Base-by-base conservation (phyloP, 2,888 invertebrate genomes). In the Panopea generosa region DNA sequence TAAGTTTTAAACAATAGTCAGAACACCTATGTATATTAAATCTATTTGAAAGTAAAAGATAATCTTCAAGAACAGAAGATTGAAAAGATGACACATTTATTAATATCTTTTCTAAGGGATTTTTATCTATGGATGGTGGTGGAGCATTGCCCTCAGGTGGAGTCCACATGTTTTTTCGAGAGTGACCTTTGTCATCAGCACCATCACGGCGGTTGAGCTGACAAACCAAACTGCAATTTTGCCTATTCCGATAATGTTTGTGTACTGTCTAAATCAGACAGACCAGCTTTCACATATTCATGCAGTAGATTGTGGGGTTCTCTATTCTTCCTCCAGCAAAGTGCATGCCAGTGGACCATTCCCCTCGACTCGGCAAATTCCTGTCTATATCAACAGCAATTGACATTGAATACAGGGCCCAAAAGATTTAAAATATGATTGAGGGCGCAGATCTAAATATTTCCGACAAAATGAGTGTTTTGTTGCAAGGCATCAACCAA, bases 361-460 rank as follows among this genome's bases (percentile, higher is more conserved):
- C 33, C 33, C 33, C 33, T 33, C 6, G 33, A 33, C 33, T 33
- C 11, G 4, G 33, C 33, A 33, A 33, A 33, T 33, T 33, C 33
- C 11, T 80, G 75, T 84, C 86, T 22, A 50, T 80, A 85, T 85
- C 86, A 86, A 24, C 55, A 85, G 7, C 76, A 40, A 33, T 79
- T 60, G n/a, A 84, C 83, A 16, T 71, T 74, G 82, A 85, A 85
- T 2, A 78, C 77, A 38, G 78, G n/a, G 81, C 14, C 22, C 29
- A 66, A 72, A 73, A 20, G 4, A 7, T 33, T 33, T 11, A 33
- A 33, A 33, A 11, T 33, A 33, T 33, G 33, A n/a, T n/a, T n/a
- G n/a, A n/a, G n/a, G n/a, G n/a, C n/a, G n/a, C n/a, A n/a, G n/a
- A 33, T 33, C 33, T 7, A 33, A 33, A 11, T 33, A 4, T 33